A percentile compares a stretch with the other conserved stretches of the same genome.
phyloP scores from a whole-genome alignment of 1,140 invertebrate species.

The Microplitis mediator region DNA sequence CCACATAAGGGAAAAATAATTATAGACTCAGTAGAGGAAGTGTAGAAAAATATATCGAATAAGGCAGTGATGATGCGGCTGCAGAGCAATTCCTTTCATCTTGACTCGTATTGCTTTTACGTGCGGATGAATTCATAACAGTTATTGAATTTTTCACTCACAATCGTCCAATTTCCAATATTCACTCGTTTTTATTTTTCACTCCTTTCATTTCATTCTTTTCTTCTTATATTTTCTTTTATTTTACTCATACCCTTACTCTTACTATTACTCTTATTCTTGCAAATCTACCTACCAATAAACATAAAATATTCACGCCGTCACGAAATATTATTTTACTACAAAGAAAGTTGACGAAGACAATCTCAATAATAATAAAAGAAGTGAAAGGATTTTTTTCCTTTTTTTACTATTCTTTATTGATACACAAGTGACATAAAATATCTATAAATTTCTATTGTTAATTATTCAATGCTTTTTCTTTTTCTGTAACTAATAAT shows the following conservation, averaged over 20 bases:
- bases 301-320: neutral
- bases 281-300: too few species aligned
- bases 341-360: neutral
- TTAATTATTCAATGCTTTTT: neutral
- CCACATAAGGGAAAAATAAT: too few species aligned
- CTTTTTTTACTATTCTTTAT: neutral
- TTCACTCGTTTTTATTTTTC: neutral
- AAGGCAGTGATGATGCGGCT: too few species aligned
- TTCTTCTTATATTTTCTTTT: too few species aligned
- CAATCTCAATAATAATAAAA: neutral
- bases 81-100: neutral
- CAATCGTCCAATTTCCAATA: neutral
- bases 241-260: too few species aligned
- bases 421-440: neutral
- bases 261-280: too few species aligned
- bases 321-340: too few species aligned
- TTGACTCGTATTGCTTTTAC: neutral
- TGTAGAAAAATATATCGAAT: too few species aligned
- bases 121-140: constrained; percentile 11
- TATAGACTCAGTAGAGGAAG: too few species aligned
- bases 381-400: neutral
- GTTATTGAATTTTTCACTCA: constrained; percentile 4
- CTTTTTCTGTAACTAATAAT: neutral
- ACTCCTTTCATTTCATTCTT: neutral
- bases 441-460: neutral